Evolutionary conservation across 2,797 vertebrate species (phyloP), one percentile per base, ranked within the genome.

Genomic region (Eospalax fontanierii): DNA sequence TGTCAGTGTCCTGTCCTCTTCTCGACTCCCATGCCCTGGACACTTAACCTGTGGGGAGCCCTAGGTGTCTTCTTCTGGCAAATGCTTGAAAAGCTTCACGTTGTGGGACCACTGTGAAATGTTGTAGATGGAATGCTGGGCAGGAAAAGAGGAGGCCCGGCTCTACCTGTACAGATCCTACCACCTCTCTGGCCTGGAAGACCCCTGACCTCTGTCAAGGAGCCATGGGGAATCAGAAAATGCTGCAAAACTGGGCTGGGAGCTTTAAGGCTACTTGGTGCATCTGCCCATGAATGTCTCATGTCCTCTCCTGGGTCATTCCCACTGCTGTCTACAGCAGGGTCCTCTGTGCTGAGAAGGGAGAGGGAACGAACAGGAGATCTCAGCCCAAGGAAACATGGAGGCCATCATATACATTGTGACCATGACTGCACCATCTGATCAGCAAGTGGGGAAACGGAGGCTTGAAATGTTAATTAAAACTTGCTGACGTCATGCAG

Each of bases 21-120:
- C 50, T 71, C 28, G 14, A 54, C 21, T 26, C 6, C 11, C 18
- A 22, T 0, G 2, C 14, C 33, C 74, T 30, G 28, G 26, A 28
- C 30, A n/a, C 19, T 2, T 10, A 89, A 22, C 8, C 74, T 70
- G 59, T 4, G 5, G 35, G 57, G 16, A 16, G 11, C 35, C 50
- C 54, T 46, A 12, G 3, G 10, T 0, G 1, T 12, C 10, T 11
- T 61, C 8, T 4, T 84, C 83, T 85, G 57, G 40, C 54, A 38
- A 54, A 46, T 35, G 38, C 24, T 50, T 30, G 1, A 0, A 6
- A 35, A 19, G 38, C 11, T 40, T 2, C 59, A 59, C 0, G 3
- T 28, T 0, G 5, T 33, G 22, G 50, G 61, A 38, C 22, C 4
- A 6, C 14, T 76, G 16, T 28, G 46, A 14, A 1, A 30, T 54